These are phyloP conservation scores for Notothenia rossii DNA, from an alignment of 2,113 vertebrate species.

Conservation along the genomic window DNA sequence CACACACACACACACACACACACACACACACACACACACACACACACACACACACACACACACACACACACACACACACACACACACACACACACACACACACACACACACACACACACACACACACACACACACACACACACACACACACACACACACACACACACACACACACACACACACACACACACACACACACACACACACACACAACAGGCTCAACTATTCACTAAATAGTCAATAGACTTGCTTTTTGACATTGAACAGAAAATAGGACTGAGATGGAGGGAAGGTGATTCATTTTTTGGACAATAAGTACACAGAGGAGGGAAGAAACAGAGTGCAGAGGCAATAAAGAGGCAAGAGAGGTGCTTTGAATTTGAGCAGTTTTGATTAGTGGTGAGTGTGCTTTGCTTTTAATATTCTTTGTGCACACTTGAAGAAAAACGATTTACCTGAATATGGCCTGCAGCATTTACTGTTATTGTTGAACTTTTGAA, in stretches of 20 bases:
- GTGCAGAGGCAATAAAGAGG: conserved; percentile 37
- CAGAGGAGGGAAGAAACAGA: conserved; percentile 37
- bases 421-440: background rate
- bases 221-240: conserved; percentile 64
- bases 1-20: no score
- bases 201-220: conserved; percentile 16
- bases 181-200: no score
- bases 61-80: no score
- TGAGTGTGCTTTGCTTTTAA: conserved; percentile 23
- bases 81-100: no score
- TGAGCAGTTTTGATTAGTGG: conserved; percentile 55
- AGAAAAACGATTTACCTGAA: background rate
- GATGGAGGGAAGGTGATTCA: conserved; percentile 52
- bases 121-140: background rate
- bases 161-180: no score
- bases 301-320: conserved; percentile 45
- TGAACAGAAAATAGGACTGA: conserved; percentile 59
- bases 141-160: no score
- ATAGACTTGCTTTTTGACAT: conserved; percentile 73
- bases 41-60: no score
- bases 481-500: no score
- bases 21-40: no score
- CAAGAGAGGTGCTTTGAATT: conserved; percentile 55
- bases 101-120: no score
- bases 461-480: no score